Percentiles rank a stretch among this genome's conserved stretches.
phyloP scores from a whole-genome alignment of 1,140 invertebrate species.

The Dinothrombium tinctorium region DNA sequence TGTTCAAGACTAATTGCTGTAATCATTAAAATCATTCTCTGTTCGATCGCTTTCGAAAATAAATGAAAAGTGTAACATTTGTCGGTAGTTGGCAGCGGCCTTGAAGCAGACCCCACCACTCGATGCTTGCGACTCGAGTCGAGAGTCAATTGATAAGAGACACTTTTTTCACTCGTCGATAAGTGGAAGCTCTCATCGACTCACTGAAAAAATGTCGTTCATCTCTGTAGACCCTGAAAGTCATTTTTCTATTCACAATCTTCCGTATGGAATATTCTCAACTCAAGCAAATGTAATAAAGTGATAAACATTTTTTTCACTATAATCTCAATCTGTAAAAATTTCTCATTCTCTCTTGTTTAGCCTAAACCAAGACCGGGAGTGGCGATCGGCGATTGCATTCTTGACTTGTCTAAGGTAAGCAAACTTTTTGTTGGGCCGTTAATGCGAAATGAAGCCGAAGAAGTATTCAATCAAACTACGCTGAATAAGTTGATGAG shows the following conservation, averaged over 20 bases:
- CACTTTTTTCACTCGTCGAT: no score
- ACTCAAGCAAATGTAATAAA: slow-evolving; percentile 46
- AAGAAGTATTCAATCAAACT: slow-evolving; percentile 53
- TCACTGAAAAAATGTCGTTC: no score
- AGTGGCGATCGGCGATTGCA: slow-evolving; percentile 76
- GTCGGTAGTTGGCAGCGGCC: no score
- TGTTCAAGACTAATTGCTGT: no score
- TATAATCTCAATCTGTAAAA: background rate
- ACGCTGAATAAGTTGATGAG: slow-evolving; percentile 77
- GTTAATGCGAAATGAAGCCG: slow-evolving; percentile 33
- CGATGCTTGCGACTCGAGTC: no score
- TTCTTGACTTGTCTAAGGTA: slow-evolving; percentile 60
- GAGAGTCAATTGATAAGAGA: no score
- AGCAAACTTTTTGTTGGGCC: slow-evolving; percentile 57
- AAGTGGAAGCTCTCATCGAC: no score
- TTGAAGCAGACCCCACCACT: no score
- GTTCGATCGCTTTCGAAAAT: no score
- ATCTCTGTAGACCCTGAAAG: no score
- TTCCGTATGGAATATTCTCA: slow-evolving; percentile 90
- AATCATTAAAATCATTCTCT: no score
- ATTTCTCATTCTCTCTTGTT: slow-evolving; percentile 18
- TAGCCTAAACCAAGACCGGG: slow-evolving; percentile 55
- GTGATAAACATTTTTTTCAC: background rate
- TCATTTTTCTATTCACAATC: slow-evolving; percentile 83
- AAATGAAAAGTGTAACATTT: no score